These are phyloP conservation scores for Fragum whitleyi DNA, from an alignment of 2,888 invertebrate genomes.

Conservation along the genomic window DNA sequence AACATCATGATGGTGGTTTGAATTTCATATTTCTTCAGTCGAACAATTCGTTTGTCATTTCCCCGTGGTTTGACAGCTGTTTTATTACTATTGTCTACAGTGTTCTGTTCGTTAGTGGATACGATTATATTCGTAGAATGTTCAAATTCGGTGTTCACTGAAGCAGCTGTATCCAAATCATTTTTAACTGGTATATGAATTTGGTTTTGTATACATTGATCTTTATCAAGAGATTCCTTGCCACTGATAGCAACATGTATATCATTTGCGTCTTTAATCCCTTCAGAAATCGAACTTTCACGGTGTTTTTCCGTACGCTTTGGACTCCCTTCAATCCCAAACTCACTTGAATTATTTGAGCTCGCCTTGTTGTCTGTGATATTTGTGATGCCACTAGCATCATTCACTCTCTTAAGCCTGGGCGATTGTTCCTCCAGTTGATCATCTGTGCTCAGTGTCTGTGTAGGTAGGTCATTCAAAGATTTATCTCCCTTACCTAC, in stretches of 20 bases:
- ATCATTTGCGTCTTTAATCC: background rate
- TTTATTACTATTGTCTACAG: background rate
- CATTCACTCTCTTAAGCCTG: background rate
- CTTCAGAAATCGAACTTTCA: background rate
- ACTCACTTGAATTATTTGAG: background rate
- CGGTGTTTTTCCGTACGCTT: background rate
- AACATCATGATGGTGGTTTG: conserved; percentile 9
- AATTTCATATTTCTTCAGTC: background rate
- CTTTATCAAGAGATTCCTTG: background rate
- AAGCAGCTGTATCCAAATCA: background rate
- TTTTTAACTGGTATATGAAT: background rate
- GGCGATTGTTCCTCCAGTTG: background rate
- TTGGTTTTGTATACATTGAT: background rate
- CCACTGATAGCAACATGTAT: background rate
- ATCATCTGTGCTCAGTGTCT: background rate
- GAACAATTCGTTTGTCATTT: background rate
- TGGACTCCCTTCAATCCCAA: background rate
- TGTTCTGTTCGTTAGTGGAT: background rate
- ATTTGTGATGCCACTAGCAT: background rate
- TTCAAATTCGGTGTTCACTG: background rate
- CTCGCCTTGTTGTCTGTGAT: background rate
- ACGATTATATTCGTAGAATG: background rate
- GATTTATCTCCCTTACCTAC: background rate
- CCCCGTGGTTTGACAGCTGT: background rate
- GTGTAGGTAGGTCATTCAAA: background rate